phyloP scores from a whole-genome alignment of 1,140 invertebrate genomes.

The Pinna nobilis region DNA sequence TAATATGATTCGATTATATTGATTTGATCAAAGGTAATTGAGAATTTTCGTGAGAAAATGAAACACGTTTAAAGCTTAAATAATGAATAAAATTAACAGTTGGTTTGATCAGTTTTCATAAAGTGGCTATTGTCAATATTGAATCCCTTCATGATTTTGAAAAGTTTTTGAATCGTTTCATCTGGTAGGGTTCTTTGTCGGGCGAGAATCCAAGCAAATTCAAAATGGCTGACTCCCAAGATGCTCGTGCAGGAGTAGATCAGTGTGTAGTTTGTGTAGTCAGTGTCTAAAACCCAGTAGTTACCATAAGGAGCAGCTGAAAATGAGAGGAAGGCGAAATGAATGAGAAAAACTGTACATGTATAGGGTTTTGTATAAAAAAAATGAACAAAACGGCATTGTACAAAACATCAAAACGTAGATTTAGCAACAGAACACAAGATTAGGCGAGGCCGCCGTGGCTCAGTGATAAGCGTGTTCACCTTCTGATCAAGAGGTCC shows the following conservation, averaged over 20 bases:
- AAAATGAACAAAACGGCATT: too few relatives aligned
- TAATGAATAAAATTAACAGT: slow-evolving; percentile 26
- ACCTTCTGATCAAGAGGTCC: too few relatives aligned
- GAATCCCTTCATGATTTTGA: slow-evolving; percentile 27
- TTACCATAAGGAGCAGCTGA: slow-evolving; percentile 50
- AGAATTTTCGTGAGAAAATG: too few relatives aligned
- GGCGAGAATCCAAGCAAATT: slow-evolving; percentile 60
- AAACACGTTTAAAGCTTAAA: too few relatives aligned
- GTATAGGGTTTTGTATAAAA: too few relatives aligned
- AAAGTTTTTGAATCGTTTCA: slow-evolving; percentile 39
- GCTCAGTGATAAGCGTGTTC: too few relatives aligned
- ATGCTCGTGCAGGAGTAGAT: slow-evolving; percentile 55
- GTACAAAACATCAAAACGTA: too few relatives aligned
- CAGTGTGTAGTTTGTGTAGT: slow-evolving; percentile 55
- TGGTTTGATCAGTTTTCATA: slow-evolving; percentile 41
- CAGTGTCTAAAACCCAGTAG: slow-evolving; percentile 61
- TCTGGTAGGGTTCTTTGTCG: slow-evolving; percentile 41
- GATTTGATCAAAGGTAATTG: too few relatives aligned
- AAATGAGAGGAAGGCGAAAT: slow-evolving; percentile 21
- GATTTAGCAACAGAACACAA: too few relatives aligned
- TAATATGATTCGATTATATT: too few relatives aligned
- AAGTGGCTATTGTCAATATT: slow-evolving; percentile 42
- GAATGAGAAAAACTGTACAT: too few relatives aligned
- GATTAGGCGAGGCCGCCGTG: too few relatives aligned
- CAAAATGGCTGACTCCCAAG: slow-evolving; percentile 46